Base-by-base conservation (phyloP, 2,113 vertebrate species). In the Tupaia tana region DNA sequence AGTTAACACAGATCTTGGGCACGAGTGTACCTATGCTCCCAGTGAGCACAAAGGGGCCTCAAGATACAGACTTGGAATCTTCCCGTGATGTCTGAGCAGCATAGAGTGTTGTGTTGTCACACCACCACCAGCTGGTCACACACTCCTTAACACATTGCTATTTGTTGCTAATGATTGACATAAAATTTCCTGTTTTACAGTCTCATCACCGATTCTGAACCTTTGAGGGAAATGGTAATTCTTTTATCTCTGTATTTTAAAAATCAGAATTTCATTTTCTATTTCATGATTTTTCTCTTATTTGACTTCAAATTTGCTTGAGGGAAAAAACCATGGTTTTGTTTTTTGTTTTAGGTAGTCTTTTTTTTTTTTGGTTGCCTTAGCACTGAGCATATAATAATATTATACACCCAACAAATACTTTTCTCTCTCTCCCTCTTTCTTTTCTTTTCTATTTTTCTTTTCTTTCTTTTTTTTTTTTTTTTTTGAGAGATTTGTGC, bases 281-380 rank as follows among this genome's bases (percentile, higher is more conserved):
- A 8, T 54, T n/a, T 88, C 24, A 71, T 56, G 3, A 75, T 89
- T 27, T 18, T 75, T 67, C 66, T 61, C 27, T 84, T 69, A 77
- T 56, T 90, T 86, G 25, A 80, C 14, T 67, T 67, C 10, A 25
- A 52, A 52, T 63, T 63, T 20, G 29, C 27, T 74, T 56, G 31
- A 69, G 52, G 31, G 22, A 22, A 71, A 24, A 71, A 87, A 58
- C 11, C n/a, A 61, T 2, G 16, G 16, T 22, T 56, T 24, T 2
- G 13, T 13, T 22, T 56, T 24, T 43, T 3, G 2, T 64, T 63
- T 6, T 73, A 3, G 6, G 16, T 0, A n/a, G 9, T 75, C 13
- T 10, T 34, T 85, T 85, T 24, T 73, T 66, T 27, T 88, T 43
- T 43, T 43, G 43, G 14, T 69, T 79, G 58, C 18, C 52, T 25